phyloP scores from a whole-genome alignment of 2,888 invertebrate species.

The Spodoptera exigua region DNA sequence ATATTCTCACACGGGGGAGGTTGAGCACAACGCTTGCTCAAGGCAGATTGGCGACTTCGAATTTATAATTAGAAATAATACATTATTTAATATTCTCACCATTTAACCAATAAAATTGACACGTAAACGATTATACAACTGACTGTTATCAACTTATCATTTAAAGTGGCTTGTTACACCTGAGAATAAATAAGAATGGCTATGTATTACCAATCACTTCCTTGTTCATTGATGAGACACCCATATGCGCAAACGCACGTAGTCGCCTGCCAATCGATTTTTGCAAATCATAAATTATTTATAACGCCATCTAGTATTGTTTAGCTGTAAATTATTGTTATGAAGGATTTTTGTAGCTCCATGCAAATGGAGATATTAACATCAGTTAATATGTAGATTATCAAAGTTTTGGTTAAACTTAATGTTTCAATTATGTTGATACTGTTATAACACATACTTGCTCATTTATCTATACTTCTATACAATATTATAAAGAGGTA shows the following conservation, averaged over 20 bases:
- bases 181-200: conserved; percentile 1
- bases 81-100: no score
- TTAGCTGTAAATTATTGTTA: conserved; percentile 9
- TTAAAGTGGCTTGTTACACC: conserved; percentile 21
- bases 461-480: no score
- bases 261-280: conserved; percentile 40
- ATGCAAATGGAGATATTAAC: conserved; percentile 12
- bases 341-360: conserved; percentile 27
- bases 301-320: conserved; percentile 34
- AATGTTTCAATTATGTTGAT: not conserved
- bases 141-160: conserved; percentile 18
- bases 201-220: conserved; percentile 46
- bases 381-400: conserved; percentile 15
- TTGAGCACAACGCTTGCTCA: no score
- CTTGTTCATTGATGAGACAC: conserved; percentile 35
- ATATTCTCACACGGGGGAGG: no score
- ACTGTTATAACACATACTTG: no score
- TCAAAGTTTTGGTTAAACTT: not conserved
- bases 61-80: no score
- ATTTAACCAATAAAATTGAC: no score
- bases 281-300: conserved; percentile 53
- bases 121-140: conserved; percentile 14
- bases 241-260: conserved; percentile 38
- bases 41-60: no score
- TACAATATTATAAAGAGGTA: no score